Evolutionary conservation across 2,113 vertebrate genomes (phyloP), one percentile per base, ranked within the genome.

Genomic region (Brachionichthys hirsutus): DNA sequence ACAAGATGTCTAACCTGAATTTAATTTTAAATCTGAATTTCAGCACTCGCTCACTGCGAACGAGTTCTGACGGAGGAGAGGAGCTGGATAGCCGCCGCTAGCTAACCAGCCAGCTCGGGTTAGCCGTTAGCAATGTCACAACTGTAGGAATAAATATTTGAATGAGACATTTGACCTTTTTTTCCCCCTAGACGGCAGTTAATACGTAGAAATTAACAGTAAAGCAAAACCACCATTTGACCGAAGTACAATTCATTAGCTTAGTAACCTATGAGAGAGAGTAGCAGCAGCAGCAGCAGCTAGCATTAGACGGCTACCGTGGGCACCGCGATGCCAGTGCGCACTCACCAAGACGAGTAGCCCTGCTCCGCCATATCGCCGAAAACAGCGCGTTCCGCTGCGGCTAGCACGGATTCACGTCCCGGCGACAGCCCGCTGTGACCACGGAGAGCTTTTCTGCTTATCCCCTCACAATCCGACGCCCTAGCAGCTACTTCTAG

Each of bases 291-390:
- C 41, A 63, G 61, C 72, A 49, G 44, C 22, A 2, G 74, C 75
- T 69, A 75, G 11, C 41, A 12, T n/a, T 45, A 6, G 49, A 57
- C 61, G 69, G 75, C 79, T 45, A 54, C 71, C 67, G 74, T 73
- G 62, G 57, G 58, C 48, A 80, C 80, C 70, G 55, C 47, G 51
- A 16, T 62, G 74, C 50, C 72, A 69, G 73, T 83, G 60, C 83
- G 84, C 77, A 89, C 92, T 92, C 88, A 93, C 92, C 92, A 93
- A 15, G 91, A 87, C 50, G 89, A 85, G 89, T 92, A 93, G 88
- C 88, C 92, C 69, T 92, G 92, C 88, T 93, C 92, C 89, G 92
- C 92, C 92, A 93, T 93, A 81, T 86, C 92, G 88, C 89, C 84
- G 85, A 89, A 75, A 85, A 90, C 87, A 83, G 80, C 81, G 77